Evolutionary conservation across 2,888 invertebrate genomes (phyloP).

Genomic region (Micoletzkya japonica): DNA sequence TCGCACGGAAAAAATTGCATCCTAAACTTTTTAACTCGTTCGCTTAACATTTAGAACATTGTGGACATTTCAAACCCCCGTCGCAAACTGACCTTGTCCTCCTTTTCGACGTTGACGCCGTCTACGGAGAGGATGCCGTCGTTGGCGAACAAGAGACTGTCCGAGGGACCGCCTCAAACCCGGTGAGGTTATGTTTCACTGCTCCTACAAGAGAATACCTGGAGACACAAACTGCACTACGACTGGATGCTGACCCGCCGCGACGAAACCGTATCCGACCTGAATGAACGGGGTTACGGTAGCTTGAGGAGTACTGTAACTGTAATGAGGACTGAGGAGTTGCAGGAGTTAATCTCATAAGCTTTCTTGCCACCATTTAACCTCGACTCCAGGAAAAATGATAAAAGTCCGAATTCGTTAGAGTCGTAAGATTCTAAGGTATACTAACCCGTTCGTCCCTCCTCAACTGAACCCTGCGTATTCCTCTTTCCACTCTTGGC

Average conservation of each 20-base stretch:
- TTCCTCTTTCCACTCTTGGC: conserved; percentile 38
- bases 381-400: too few relatives aligned
- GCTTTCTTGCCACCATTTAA: too few relatives aligned
- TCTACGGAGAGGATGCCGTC: conserved; percentile 88
- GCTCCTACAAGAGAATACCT: conserved; percentile 50
- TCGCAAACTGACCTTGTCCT: conserved; percentile 71
- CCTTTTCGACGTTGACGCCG: conserved; percentile 83
- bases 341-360: too few relatives aligned
- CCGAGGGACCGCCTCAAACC: conserved; percentile 81
- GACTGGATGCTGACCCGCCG: conserved; percentile 88
- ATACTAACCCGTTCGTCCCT: background rate
- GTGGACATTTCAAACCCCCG: background rate
- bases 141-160: conserved; percentile 84
- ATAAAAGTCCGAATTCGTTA: too few relatives aligned
- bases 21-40: too few relatives aligned
- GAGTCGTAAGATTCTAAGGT: background rate
- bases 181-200: background rate
- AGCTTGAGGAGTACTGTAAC: too few relatives aligned
- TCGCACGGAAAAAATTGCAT: too few relatives aligned
- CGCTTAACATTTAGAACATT: too few relatives aligned
- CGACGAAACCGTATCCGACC: conserved; percentile 93
- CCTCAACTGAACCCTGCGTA: conserved; percentile 33
- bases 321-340: too few relatives aligned
- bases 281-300: conserved; percentile 69
- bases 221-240: conserved; percentile 76